These are phyloP conservation scores for Astreopora myriophthalma DNA, from an alignment of 64 coral and sea anemone species.

Conservation along the genomic window DNA sequence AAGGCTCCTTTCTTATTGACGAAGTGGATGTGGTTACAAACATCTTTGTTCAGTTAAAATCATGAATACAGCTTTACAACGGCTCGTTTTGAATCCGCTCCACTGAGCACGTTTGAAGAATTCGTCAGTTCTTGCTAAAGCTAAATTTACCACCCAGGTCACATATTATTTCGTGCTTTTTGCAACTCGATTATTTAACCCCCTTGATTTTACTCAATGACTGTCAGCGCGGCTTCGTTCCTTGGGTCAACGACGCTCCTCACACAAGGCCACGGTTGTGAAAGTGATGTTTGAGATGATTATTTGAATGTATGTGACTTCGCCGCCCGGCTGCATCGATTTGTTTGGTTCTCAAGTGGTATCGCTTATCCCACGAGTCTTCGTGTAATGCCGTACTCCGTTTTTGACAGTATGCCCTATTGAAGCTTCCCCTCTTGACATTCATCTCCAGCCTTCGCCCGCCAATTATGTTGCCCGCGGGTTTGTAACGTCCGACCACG, in stretches of 20 bases:
- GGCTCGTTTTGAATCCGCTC: too few relatives aligned
- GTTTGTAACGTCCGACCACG: constrained; percentile 89
- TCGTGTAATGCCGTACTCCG: background rate
- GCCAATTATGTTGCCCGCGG: constrained; percentile 74
- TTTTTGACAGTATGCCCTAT: constrained; percentile 60
- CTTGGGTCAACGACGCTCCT: background rate
- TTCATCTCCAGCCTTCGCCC: constrained; percentile 33
- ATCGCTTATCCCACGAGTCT: background rate
- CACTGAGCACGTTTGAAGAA: too few relatives aligned
- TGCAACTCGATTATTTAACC: too few relatives aligned
- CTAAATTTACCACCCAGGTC: too few relatives aligned
- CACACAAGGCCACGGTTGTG: background rate
- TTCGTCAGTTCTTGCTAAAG: too few relatives aligned
- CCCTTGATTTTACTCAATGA: too few relatives aligned
- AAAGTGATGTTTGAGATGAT: background rate
- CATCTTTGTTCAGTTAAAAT: too few relatives aligned
- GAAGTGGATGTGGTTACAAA: too few relatives aligned
- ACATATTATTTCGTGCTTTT: too few relatives aligned
- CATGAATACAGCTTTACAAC: too few relatives aligned
- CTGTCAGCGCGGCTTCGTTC: too few relatives aligned
- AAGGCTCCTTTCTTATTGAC: too few relatives aligned
- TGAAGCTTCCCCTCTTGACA: constrained; percentile 78
- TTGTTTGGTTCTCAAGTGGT: background rate
- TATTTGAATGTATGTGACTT: background rate
- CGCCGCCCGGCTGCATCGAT: background rate